Base-by-base conservation (phyloP, 2,113 vertebrate species). In the Promerops cafer region DNA sequence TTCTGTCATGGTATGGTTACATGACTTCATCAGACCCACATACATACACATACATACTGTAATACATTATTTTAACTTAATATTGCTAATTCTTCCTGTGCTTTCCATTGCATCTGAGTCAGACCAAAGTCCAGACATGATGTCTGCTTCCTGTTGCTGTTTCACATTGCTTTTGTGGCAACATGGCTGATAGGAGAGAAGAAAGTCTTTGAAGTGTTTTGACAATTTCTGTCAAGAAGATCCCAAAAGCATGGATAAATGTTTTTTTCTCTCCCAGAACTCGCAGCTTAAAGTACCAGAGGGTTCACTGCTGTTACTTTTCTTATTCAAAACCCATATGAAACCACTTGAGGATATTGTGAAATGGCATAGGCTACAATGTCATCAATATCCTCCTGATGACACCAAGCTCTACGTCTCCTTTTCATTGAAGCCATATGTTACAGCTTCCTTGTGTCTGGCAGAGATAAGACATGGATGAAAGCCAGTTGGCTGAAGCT, bases 391-490 rank as follows among this genome's bases (percentile, higher is more conserved):
- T 96, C 94, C 94, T 96, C 94, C 94, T 71, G 88, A 93, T 83
- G 96, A 96, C 93, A 96, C 94, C 94, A 71, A 96, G 87, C 79
- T 91, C 94, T 88, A 86, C 0, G 40, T 93, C 91, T 97, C 86
- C 90, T 97, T 94, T 94, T 97, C 96, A 96, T 86, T 96, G 91
- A 94, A 94, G 77, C 89, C 94, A 88, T 86, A 94, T 95, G 93
- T 89, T 95, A 54, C 72, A 84, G 78, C 90, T 96, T 97, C 93
- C 91, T 95, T 89, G 87, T 90, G 93, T 94, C 88, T 96, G 93
- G 94, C 96, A 95, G 89, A 95, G 94, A 96, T 95, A 97, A 97
- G 94, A 90, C 54, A 82, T 88, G 94, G 95, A 96, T 90, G 85
- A 96, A 96, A 96, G 96, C 95, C 93, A 96, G 86, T 93, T 95